Base-by-base conservation (phyloP, 92 coral and sea anemone species). In the Chrysogorgia sp. region DNA sequence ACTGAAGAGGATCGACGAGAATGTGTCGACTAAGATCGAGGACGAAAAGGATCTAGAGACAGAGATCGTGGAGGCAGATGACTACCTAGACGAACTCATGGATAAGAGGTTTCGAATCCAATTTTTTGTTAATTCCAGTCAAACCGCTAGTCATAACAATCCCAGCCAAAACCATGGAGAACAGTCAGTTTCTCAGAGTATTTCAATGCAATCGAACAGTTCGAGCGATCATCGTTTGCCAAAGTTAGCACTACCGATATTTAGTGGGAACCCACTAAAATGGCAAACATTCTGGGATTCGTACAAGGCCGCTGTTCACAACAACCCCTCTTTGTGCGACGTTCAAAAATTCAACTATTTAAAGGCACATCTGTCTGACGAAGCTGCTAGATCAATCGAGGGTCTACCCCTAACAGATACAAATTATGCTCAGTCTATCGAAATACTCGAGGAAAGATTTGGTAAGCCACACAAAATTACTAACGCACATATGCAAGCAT, bases 401-500 rank as follows among this genome's bases (percentile, higher is more conserved):
- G 84, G 77, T 10, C 75, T 80, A 48, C 71, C 71, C 25, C 28
- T 76, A 34, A 58, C 81, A 14, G 32, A 30, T 37, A 25, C 49
- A 7, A 76, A 76, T 76, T 76, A 76, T 37, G 67, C 48, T 3
- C 29, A 61, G 12, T 66, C 68, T 4, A 49, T 70, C 64, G 40
- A 41, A 70, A 59, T 74, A 21, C 34, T 53, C 22, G 61, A 52
- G 40, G 80, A 50, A 50, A 56, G 67, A 53, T 74, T 74, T 74
- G 67, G 84, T 0, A 30, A 48, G 31, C 45, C 76, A 66, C 77
- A 67, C 26, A 52, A 20, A 9, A 0, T 76, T 49, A 56, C 52
- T 17, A 74, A 74, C 28, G 74, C 81, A 1, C 81, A 76, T 32
- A 76, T 76, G 81, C 70, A 76, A 58, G 74, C 34, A 58, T 56